These are phyloP conservation scores for Trimorus sp. DNA, from an alignment of 2,888 invertebrate genomes.

Conservation along the genomic window DNA sequence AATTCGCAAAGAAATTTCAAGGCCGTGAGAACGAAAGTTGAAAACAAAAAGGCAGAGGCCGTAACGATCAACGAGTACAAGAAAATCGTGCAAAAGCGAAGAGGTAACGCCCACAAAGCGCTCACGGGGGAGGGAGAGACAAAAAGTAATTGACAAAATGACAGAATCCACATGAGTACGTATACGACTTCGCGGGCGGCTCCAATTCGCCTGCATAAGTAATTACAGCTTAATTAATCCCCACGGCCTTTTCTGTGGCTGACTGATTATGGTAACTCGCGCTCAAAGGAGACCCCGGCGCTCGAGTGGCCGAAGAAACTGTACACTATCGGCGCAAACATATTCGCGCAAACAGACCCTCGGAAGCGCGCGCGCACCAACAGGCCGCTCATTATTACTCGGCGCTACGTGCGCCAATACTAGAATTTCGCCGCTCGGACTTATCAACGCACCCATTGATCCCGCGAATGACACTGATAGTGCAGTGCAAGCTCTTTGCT, in stretches of 20 bases:
- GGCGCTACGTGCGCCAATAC: slow-evolving; percentile 4
- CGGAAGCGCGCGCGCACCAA: too few species aligned
- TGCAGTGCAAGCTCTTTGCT: slow-evolving; percentile 46
- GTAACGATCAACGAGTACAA: slow-evolving; percentile 79
- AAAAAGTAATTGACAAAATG: background rate
- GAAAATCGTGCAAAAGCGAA: slow-evolving; percentile 80
- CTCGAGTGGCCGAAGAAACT: slow-evolving; percentile 28
- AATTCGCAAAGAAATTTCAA: slow-evolving; percentile 18
- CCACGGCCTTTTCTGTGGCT: slow-evolving; percentile 73
- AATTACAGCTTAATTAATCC: slow-evolving; percentile 81
- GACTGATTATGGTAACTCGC: slow-evolving; percentile 75
- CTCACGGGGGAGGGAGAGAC: too few species aligned
- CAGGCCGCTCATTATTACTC: too few species aligned
- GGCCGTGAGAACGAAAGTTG: slow-evolving; percentile 78
- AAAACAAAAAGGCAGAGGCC: slow-evolving; percentile 78
- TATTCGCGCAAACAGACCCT: too few species aligned
- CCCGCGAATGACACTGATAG: slow-evolving; percentile 49
- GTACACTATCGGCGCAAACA: background rate
- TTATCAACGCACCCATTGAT: slow-evolving; percentile 36
- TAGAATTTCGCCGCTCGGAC: slow-evolving; percentile 19
- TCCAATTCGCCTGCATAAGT: slow-evolving; percentile 64
- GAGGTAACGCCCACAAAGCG: slow-evolving; percentile 56
- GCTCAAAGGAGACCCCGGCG: slow-evolving; percentile 51
- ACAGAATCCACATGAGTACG: background rate
- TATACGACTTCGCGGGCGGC: background rate